Percentiles rank a stretch among this genome's conserved stretches.
Evolutionary conservation across 2,888 invertebrate species (phyloP).

Genomic region (Drosophila neotestacea): DNA sequence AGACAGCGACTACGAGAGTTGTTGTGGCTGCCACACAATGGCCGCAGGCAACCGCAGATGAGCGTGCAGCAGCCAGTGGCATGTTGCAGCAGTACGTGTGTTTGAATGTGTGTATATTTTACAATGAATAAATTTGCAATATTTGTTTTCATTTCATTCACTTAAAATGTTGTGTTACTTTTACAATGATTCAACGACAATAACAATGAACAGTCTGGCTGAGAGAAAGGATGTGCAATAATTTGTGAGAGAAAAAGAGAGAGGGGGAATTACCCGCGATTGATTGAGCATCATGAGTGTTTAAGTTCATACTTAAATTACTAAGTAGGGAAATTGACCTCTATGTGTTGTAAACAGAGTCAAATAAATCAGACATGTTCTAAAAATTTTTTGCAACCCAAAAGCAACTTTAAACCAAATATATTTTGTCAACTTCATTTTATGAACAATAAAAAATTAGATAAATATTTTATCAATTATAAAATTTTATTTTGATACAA

Average conservation of each 20-base stretch:
- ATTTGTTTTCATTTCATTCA: conserved; percentile 77
- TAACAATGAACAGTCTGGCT: neutral
- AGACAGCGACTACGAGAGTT: conserved; percentile 27
- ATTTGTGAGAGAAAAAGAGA: too few species aligned
- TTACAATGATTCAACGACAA: conserved; percentile 32
- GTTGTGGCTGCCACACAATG: conserved; percentile 46
- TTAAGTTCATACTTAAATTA: too few species aligned
- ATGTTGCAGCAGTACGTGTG: conserved; percentile 23
- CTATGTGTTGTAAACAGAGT: too few species aligned
- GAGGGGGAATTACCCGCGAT: too few species aligned
- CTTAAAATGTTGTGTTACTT: conserved; percentile 69
- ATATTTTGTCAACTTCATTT: too few species aligned
- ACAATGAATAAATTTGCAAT: conserved; percentile 76
- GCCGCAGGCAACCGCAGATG: conserved; percentile 55
- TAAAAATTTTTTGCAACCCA: too few species aligned
- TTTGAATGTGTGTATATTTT: conserved; percentile 20
- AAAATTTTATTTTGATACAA: too few species aligned
- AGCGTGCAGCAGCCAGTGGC: conserved; percentile 41
- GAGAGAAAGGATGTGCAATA: too few species aligned
- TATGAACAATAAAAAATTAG: neutral
- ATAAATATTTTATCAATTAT: too few species aligned
- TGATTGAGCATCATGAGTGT: too few species aligned
- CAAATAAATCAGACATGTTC: too few species aligned
- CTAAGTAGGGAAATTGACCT: too few species aligned
- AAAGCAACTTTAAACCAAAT: neutral